Conservation (phyloP, 2,113 vertebrate genomes). For the Girardinichthys multiradiatus region DNA sequence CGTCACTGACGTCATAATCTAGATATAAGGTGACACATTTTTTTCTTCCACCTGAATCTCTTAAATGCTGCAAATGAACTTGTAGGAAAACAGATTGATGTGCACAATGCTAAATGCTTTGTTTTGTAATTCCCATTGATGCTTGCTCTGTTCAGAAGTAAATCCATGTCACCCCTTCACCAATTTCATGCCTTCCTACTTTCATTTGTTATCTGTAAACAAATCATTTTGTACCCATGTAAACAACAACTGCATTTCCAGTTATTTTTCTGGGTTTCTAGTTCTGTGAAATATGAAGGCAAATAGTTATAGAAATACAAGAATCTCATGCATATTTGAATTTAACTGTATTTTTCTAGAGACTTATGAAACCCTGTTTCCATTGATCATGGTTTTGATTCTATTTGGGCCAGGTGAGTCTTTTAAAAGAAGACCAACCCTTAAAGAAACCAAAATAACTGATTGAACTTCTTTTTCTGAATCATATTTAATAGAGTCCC, state of each 20-base stretch:
- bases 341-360: neutral
- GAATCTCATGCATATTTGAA: neutral
- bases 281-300: too few species aligned
- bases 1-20: slow-evolving; percentile 28
- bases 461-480: too few species aligned
- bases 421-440: neutral
- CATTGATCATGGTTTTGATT: neutral
- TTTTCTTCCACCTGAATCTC: neutral
- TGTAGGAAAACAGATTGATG: neutral
- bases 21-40: slow-evolving; percentile 12
- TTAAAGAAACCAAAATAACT: neutral
- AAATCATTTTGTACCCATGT: neutral
- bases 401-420: neutral
- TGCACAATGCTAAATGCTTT: neutral
- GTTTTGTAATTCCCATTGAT: neutral
- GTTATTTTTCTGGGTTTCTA: neutral
- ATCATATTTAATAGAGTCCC: too few species aligned
- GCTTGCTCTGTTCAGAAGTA: neutral
- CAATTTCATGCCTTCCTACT: neutral
- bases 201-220: neutral
- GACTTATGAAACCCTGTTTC: neutral
- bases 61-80: neutral
- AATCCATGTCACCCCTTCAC: neutral
- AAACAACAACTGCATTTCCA: too few species aligned
- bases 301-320: neutral